Percentiles rank a stretch among this genome's conserved stretches.
These are phyloP conservation scores for Steinernema khuongi DNA, from an alignment of 1,140 invertebrate genomes.

Conservation along the genomic window DNA sequence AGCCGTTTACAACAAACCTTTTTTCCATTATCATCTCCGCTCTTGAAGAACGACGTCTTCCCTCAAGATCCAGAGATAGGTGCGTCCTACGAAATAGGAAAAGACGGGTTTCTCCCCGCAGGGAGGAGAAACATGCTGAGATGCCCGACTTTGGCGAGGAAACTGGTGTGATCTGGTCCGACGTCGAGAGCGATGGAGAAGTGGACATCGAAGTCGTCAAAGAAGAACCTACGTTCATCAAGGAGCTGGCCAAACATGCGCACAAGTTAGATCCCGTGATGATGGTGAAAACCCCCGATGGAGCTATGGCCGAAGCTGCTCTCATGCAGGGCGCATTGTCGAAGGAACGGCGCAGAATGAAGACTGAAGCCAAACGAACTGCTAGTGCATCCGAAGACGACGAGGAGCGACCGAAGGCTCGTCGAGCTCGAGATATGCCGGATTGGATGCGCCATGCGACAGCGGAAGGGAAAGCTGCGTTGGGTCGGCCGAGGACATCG, in stretches of 20 bases:
- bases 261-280: slow-evolving; percentile 87
- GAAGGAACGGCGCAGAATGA: slow-evolving; percentile 77
- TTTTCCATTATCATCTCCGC: too few relatives aligned
- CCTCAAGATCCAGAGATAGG: too few relatives aligned
- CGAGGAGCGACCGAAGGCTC: slow-evolving; percentile 64
- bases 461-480: slow-evolving; percentile 91
- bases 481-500: slow-evolving; percentile 67
- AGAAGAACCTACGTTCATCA: slow-evolving; percentile 91
- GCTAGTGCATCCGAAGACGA: too few relatives aligned
- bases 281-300: slow-evolving; percentile 99
- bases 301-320: slow-evolving; percentile 88
- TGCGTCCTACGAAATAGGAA: too few relatives aligned
- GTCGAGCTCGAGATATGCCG: slow-evolving; percentile 71
- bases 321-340: slow-evolving; percentile 98
- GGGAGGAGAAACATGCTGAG: too few relatives aligned
- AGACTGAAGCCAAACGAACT: slow-evolving; percentile 61
- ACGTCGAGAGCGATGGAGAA: slow-evolving; percentile 76
- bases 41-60: too few relatives aligned
- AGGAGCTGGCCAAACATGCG: slow-evolving; percentile 64
- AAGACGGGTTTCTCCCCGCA: too few relatives aligned
- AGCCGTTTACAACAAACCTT: too few relatives aligned
- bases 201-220: slow-evolving; percentile 98
- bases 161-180: slow-evolving; percentile 66
- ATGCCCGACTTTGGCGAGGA: slow-evolving; percentile 64
- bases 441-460: slow-evolving; percentile 99